These are phyloP conservation scores for Dreissena polymorpha DNA, from an alignment of 1,140 invertebrate species.

Conservation along the genomic window DNA sequence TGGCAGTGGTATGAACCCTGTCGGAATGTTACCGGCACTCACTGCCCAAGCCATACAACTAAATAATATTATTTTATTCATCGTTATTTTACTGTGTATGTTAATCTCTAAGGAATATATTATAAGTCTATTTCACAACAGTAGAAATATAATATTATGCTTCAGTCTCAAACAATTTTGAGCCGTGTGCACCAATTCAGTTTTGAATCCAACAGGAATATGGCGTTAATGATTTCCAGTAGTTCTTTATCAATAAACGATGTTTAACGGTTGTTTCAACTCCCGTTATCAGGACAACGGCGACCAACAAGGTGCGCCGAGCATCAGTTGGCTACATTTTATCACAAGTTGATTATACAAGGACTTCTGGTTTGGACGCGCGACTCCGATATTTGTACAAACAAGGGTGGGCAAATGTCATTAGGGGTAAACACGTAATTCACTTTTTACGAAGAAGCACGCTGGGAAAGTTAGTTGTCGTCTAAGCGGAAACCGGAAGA, in stretches of 20 bases:
- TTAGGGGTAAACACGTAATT: background rate
- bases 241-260: background rate
- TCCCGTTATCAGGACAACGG: background rate
- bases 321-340: slow-evolving; percentile 2
- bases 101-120: background rate
- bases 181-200: background rate
- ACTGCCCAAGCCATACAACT: background rate
- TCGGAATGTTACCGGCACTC: slow-evolving; percentile 18
- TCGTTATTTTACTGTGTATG: background rate
- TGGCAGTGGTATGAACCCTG: slow-evolving; percentile 43
- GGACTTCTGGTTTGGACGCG: slow-evolving; percentile 21
- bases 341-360: slow-evolving; percentile 19
- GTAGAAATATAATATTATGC: background rate
- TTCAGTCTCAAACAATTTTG: background rate
- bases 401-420: slow-evolving; percentile 34
- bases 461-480: too few species aligned
- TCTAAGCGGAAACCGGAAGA: too few species aligned
- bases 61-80: background rate
- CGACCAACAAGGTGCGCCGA: background rate
- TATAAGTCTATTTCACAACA: background rate
- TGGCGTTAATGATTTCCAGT: background rate
- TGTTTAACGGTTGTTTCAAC: background rate
- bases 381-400: slow-evolving; percentile 7
- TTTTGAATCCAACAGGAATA: background rate
- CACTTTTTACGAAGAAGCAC: too few species aligned